Percentiles rank a stretch among this genome's conserved stretches.
Evolutionary conservation across 2,888 invertebrate species (phyloP).

Genomic region (Syrphus vitripennis): DNA sequence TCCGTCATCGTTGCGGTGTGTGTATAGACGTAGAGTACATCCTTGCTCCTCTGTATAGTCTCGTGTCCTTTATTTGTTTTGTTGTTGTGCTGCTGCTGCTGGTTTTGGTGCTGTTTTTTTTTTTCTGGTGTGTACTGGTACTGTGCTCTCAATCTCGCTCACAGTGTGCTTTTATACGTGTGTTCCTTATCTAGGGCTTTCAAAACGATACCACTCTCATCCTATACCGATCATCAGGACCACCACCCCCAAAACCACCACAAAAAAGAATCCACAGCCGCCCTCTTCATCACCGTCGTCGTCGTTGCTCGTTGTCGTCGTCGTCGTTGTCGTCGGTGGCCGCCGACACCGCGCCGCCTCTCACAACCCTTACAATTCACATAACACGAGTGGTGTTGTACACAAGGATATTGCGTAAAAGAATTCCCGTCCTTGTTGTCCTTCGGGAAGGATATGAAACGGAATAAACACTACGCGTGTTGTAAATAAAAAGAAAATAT

Average conservation of each 20-base stretch:
- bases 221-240: not conserved
- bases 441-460: constrained; percentile 59
- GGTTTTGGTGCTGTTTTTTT: constrained; percentile 5
- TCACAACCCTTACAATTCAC: constrained; percentile 24
- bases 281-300: not conserved
- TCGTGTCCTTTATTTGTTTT: constrained; percentile 34
- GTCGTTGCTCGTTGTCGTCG: no score
- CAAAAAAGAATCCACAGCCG: not conserved
- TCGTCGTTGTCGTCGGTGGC: not conserved
- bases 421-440: constrained; percentile 54
- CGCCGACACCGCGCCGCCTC: not conserved
- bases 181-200: constrained; percentile 70
- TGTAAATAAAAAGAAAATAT: constrained; percentile 7
- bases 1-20: constrained; percentile 27
- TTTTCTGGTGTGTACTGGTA: constrained; percentile 20
- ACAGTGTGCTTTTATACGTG: constrained; percentile 60
- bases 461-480: constrained; percentile 51
- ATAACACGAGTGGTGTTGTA: constrained; percentile 1
- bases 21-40: constrained; percentile 31
- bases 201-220: constrained; percentile 44
- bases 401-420: constrained; percentile 69
- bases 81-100: constrained; percentile 3
- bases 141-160: constrained; percentile 67
- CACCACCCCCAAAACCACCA: not conserved
- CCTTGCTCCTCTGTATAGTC: constrained; percentile 15